These are phyloP conservation scores for Trichonephila inaurata DNA, from an alignment of 1,140 invertebrate genomes.

Conservation along the genomic window DNA sequence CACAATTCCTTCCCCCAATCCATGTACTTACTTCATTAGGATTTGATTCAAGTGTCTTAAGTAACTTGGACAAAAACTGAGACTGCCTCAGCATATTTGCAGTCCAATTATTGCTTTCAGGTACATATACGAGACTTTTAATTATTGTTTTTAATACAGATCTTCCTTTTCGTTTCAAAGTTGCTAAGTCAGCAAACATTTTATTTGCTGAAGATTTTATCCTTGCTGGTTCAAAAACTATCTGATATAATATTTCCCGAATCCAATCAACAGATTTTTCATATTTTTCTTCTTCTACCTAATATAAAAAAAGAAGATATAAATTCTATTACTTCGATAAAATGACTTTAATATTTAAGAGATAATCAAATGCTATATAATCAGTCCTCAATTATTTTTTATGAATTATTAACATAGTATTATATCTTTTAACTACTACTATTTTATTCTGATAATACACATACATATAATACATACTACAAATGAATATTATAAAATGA, in stretches of 20 bases:
- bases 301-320: slow-evolving; percentile 76
- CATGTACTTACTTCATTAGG: slow-evolving; percentile 81
- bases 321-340: neutral
- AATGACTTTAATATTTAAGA: no score
- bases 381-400: no score
- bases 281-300: slow-evolving; percentile 90
- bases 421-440: no score
- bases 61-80: slow-evolving; percentile 87
- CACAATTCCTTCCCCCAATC: neutral
- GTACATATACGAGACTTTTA: slow-evolving; percentile 84
- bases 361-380: no score
- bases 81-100: slow-evolving; percentile 88
- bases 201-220: slow-evolving; percentile 89
- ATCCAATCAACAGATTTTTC: slow-evolving; percentile 88
- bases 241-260: slow-evolving; percentile 87
- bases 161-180: slow-evolving; percentile 85
- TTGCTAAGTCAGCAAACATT: slow-evolving; percentile 86
- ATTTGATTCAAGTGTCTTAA: slow-evolving; percentile 84
- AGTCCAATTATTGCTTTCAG: slow-evolving; percentile 88
- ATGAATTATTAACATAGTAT: no score
- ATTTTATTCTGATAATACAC: no score
- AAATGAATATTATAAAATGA: no score
- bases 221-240: slow-evolving; percentile 87
- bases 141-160: slow-evolving; percentile 84
- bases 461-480: no score